These are phyloP conservation scores for Danio kyathit DNA, from an alignment of 2,797 vertebrate genomes.

Conservation along the genomic window DNA sequence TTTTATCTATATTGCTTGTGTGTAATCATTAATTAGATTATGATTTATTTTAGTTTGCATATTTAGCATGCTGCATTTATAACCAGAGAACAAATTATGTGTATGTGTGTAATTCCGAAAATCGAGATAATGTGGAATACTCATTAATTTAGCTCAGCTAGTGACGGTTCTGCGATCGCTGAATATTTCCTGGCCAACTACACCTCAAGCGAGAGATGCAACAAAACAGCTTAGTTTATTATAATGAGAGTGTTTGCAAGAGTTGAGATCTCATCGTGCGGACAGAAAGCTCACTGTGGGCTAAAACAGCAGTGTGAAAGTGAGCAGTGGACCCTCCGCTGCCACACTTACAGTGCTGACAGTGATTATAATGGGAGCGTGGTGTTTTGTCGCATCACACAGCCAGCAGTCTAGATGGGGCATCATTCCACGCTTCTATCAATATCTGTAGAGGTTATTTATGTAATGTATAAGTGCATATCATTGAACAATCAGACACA, in stretches of 20 bases:
- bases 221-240: constrained; percentile 17
- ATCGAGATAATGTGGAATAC: background rate
- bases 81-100: background rate
- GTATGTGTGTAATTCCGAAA: background rate
- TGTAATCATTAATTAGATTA: background rate
- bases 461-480: background rate
- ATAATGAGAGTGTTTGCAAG: constrained; percentile 4
- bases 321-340: background rate
- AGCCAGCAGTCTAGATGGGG: background rate
- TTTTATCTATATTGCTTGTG: background rate
- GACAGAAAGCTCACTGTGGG: constrained; percentile 4
- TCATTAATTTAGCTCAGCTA: background rate
- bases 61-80: background rate
- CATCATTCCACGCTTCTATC: background rate
- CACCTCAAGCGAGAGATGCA: constrained; percentile 3
- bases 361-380: background rate
- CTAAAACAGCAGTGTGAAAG: constrained; percentile 4
- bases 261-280: background rate
- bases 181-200: background rate
- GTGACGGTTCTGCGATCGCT: background rate
- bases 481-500: background rate
- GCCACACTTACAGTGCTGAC: background rate
- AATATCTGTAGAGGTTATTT: background rate
- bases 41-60: background rate
- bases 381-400: background rate